Evolutionary conservation across 2,888 invertebrate species (phyloP).

Genomic region (Ctena decussata): DNA sequence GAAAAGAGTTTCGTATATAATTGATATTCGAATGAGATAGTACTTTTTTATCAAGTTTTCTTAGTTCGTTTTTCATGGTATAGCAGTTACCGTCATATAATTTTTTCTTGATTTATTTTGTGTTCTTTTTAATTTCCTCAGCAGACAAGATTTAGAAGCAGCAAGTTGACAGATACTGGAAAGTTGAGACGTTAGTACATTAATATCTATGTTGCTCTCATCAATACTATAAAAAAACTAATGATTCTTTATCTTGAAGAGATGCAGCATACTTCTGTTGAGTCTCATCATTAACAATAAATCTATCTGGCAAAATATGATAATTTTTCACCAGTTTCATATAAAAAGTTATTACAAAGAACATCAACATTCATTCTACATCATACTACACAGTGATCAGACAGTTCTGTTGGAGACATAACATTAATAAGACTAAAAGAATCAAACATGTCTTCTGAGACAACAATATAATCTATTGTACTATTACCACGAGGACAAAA

Average conservation of each 20-base stretch:
- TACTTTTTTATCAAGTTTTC: neutral
- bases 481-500: neutral
- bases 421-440: neutral
- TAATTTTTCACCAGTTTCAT: neutral
- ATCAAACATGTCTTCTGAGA: neutral
- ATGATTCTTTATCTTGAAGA: neutral
- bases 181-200: neutral
- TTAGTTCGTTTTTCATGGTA: neutral
- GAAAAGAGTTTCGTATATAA: neutral
- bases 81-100: neutral
- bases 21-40: neutral
- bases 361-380: neutral
- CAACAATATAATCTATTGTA: neutral
- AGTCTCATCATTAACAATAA: neutral
- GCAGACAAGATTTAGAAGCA: neutral
- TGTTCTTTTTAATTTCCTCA: neutral
- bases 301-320: neutral
- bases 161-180: neutral
- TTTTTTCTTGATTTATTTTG: neutral
- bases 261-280: neutral
- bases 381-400: neutral
- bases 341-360: neutral
- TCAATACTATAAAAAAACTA: neutral
- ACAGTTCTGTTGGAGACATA: neutral
- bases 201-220: neutral